Conservation (phyloP, 2,113 vertebrate species). For the Ctenomys sociabilis region DNA sequence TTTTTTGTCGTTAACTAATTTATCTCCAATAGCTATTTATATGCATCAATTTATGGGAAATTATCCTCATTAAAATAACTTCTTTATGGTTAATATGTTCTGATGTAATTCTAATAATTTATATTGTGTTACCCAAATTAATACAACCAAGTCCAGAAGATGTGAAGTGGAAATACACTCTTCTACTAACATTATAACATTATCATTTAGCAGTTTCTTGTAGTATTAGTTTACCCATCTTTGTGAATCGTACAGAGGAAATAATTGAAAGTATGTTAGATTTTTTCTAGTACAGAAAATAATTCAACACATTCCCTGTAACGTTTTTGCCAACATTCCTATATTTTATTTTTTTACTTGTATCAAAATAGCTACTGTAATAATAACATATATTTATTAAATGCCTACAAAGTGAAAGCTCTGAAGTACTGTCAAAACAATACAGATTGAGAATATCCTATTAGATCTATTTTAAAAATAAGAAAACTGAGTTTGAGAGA, state of each 20-base stretch:
- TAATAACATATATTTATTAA: conserved; percentile 19
- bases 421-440: not conserved
- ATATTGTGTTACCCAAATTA: not conserved
- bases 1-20: conserved; percentile 34
- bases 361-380: not conserved
- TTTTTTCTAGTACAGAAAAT: not conserved
- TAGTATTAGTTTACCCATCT: not conserved
- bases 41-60: not conserved
- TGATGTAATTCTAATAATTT: not conserved
- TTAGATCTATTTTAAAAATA: not conserved
- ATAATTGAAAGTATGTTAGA: not conserved
- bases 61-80: not conserved
- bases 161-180: not conserved
- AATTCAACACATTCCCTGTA: not conserved
- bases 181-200: not conserved
- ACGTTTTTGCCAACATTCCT: not conserved
- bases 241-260: conserved; percentile 24
- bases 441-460: not conserved
- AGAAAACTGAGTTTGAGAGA: conserved; percentile 39
- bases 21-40: not conserved
- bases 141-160: not conserved
- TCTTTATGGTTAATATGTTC: not conserved
- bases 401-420: not conserved
- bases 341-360: not conserved
- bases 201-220: not conserved